Evolutionary conservation across 2,888 invertebrate genomes (phyloP).

Genomic region (Andrena flavipes): DNA sequence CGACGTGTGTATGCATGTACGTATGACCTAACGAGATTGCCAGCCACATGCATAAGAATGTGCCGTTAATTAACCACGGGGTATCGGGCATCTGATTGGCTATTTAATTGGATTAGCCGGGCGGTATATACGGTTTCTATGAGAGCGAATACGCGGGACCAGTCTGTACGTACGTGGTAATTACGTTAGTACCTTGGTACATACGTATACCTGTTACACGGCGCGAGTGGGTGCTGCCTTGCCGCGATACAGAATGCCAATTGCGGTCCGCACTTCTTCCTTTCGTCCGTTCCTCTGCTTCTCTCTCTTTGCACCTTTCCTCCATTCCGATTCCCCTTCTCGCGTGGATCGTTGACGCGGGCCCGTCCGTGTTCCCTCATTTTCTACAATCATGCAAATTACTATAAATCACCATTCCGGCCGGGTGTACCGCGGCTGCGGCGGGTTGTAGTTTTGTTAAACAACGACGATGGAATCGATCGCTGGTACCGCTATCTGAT

Average conservation of each 20-base stretch:
- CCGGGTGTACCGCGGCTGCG: conserved; percentile 15
- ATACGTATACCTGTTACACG: conserved; percentile 65
- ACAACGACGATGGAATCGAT: conserved; percentile 62
- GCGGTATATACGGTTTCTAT: conserved; percentile 69
- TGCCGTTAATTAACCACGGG: conserved; percentile 78
- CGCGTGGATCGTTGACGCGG: background rate
- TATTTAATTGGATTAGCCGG: conserved; percentile 80
- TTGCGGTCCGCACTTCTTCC: conserved; percentile 68
- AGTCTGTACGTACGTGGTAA: conserved; percentile 67
- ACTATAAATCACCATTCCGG: conserved; percentile 60
- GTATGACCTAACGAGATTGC: conserved; percentile 73
- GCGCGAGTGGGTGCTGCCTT: conserved; percentile 48
- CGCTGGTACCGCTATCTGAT: conserved; percentile 62
- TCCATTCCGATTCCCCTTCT: conserved; percentile 4
- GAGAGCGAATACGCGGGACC: conserved; percentile 61
- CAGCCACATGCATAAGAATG: conserved; percentile 78
- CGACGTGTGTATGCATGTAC: conserved; percentile 2
- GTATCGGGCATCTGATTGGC: conserved; percentile 79
- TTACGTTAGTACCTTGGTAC: conserved; percentile 67
- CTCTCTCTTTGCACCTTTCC: background rate
- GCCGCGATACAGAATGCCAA: conserved; percentile 72
- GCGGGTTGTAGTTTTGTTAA: conserved; percentile 45
- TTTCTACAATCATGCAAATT: conserved; percentile 66
- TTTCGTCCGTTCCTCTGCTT: conserved; percentile 52
- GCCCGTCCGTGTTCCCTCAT: conserved; percentile 51